A percentile compares a stretch with the other conserved stretches of the same genome.
These are phyloP conservation scores for Rhinoderma darwinii DNA, from an alignment of 2,113 vertebrate genomes.

Conservation along the genomic window DNA sequence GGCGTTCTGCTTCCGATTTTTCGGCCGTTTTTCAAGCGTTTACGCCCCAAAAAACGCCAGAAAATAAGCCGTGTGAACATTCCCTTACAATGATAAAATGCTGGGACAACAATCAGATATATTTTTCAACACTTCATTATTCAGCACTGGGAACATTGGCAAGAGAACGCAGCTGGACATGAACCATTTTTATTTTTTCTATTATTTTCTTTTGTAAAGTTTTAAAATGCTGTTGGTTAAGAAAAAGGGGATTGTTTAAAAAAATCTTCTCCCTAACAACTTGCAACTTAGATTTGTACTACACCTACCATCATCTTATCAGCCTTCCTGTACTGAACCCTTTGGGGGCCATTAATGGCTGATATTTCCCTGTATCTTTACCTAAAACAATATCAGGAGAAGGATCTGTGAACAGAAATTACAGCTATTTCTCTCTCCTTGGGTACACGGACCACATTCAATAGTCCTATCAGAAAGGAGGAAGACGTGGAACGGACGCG, in stretches of 20 bases:
- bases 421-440: background rate
- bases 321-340: constrained; percentile 15
- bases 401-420: background rate
- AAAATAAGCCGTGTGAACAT: too few relatives aligned
- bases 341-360: background rate
- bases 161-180: too few relatives aligned
- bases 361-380: background rate
- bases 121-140: too few relatives aligned
- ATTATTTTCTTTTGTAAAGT: background rate
- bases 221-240: background rate
- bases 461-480: background rate
- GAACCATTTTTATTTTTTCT: too few relatives aligned
- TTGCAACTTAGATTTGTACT: too few relatives aligned
- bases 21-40: too few relatives aligned
- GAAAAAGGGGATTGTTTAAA: background rate
- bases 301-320: background rate
- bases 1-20: too few relatives aligned
- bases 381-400: constrained; percentile 7
- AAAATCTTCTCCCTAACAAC: background rate
- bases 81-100: too few relatives aligned
- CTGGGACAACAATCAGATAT: too few relatives aligned
- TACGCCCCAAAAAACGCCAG: too few relatives aligned
- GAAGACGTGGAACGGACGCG: background rate
- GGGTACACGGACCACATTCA: background rate
- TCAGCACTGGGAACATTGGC: too few relatives aligned